Percentiles rank a stretch among this genome's conserved stretches.
Evolutionary conservation across 2,888 invertebrate species (phyloP).

Genomic region (Hoplodrina blanda): DNA sequence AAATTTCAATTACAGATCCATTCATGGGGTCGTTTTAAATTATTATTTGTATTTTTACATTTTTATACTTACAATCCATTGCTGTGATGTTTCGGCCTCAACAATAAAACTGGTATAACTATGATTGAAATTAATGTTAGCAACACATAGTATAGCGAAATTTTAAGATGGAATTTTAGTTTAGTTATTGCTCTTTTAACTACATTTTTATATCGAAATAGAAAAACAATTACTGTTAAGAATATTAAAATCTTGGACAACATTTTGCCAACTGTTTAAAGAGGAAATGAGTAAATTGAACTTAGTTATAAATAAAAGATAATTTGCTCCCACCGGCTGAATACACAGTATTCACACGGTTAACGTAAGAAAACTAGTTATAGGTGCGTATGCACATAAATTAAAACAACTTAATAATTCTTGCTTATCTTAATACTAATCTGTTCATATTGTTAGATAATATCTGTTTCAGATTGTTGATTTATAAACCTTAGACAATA

Average conservation of each 20-base stretch:
- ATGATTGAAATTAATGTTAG: conserved; percentile 18
- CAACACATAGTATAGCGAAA: conserved; percentile 20
- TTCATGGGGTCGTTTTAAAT: too few species aligned
- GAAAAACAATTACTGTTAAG: conserved; percentile 5
- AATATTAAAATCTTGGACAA: conserved; percentile 24
- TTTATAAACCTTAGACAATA: background rate
- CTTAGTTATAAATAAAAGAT: background rate
- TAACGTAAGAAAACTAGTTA: conserved; percentile 27
- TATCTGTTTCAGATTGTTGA: background rate
- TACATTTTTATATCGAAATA: conserved; percentile 29
- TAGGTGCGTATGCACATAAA: background rate
- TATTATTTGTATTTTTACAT: background rate
- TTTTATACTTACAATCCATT: conserved; percentile 49
- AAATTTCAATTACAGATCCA: too few species aligned
- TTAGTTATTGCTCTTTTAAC: conserved; percentile 19
- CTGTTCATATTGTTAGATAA: too few species aligned
- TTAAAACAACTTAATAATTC: too few species aligned
- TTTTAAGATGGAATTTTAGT: conserved; percentile 32
- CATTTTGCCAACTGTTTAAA: conserved; percentile 9
- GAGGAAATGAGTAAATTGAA: conserved; percentile 5
- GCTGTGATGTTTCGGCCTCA: conserved; percentile 40
- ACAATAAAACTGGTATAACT: conserved; percentile 33
- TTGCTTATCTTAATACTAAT: too few species aligned
- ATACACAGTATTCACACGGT: conserved; percentile 15
- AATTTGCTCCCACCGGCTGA: background rate